Percentiles rank a stretch among this genome's conserved stretches.
Evolutionary conservation across 1,140 invertebrate genomes (phyloP).

Genomic region (Lucilia sericata): DNA sequence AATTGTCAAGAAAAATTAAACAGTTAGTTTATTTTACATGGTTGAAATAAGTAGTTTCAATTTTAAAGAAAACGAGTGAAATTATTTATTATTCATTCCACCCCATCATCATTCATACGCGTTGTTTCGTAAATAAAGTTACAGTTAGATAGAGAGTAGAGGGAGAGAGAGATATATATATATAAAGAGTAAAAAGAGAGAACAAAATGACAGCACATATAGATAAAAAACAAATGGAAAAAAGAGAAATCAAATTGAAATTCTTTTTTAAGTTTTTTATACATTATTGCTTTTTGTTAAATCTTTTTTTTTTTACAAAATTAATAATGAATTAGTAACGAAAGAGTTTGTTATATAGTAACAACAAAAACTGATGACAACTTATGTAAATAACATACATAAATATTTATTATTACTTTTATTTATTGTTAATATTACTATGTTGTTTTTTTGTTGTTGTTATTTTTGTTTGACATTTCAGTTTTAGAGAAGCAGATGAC

Average conservation of each 20-base stretch:
- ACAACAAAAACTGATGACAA: background rate
- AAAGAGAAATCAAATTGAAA: constrained; percentile 4
- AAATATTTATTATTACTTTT: no score
- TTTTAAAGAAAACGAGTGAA: background rate
- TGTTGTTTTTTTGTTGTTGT: background rate
- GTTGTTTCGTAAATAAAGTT: background rate
- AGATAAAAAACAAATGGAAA: constrained; percentile 15
- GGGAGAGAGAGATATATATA: background rate
- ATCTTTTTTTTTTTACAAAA: background rate
- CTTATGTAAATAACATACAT: no score
- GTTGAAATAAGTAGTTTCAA: background rate
- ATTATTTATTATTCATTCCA: background rate
- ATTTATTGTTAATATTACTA: no score
- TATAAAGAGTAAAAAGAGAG: background rate
- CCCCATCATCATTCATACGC: background rate
- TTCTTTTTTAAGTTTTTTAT: background rate
- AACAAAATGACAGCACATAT: constrained; percentile 24
- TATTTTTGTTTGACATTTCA: background rate
- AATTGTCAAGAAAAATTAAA: background rate
- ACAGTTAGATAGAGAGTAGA: background rate
- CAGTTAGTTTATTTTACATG: background rate
- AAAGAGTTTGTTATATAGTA: background rate
- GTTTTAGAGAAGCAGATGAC: background rate
- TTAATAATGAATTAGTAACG: background rate
- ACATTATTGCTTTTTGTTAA: background rate